Base-by-base conservation (phyloP, 2,888 invertebrate species). In the Machimus atricapillus region DNA sequence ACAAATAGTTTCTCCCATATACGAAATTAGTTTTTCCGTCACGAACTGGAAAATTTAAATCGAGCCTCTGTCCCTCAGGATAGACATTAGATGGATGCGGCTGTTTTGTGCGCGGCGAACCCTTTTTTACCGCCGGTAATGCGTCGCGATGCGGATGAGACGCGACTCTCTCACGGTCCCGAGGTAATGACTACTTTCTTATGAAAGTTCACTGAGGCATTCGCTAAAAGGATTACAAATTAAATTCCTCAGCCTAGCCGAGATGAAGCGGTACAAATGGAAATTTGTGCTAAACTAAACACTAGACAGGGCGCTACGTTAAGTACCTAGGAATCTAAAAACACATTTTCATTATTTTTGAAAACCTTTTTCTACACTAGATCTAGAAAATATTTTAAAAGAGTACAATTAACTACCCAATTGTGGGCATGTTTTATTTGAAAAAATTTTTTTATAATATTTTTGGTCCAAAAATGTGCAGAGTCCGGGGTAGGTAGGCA, bases 161-260 rank as follows among this genome's bases (percentile, higher is more conserved):
- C 43, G n/a, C 34, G 19, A 3, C 77, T 78, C 78, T 78, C 78
- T 78, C 78, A 78, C 78, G 78, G 78, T 78, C 46, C 43, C 52
- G 2, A 23, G 66, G 23, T 66, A 66, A 43, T 78, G 78, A 78
- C 14, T 78, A 78, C 19, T 43, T 78, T 43, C 43, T 23, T 78
- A n/a, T 78, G 37, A 23, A 83, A 83, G 66, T 83, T 83, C 66
- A 83, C n/a, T 83, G 43, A 83, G 83, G 66, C 83, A 83, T 83
- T 66, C 37, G 66, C 83, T 83, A 83, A 83, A 83, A 83, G 83
- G 83, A 83, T 83, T 83, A 83, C 58, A 83, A 83, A 83, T 83
- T 83, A 83, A 66, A 83, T 66, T 58, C 14, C 58, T 40, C 23
- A 78, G 14, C 78, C 14, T 9, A 6, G 2, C 23, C 19, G 2